Evolutionary conservation across 2,113 vertebrate genomes (phyloP).

Genomic region (Panthera tigris): DNA sequence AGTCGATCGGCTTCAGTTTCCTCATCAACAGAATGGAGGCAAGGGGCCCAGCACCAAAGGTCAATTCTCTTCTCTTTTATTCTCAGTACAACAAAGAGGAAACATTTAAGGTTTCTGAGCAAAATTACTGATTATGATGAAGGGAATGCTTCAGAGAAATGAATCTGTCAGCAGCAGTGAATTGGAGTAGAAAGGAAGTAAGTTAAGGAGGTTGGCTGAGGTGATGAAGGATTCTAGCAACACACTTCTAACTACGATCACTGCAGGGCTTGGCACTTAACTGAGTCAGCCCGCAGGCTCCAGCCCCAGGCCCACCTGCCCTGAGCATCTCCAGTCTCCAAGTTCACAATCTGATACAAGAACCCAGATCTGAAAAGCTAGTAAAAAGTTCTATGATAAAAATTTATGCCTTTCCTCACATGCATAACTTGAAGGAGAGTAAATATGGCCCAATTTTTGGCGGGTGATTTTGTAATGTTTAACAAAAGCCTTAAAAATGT

Average conservation of each 20-base stretch:
- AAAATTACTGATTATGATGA: background rate
- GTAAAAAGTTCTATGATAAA: background rate
- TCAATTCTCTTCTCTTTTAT: background rate
- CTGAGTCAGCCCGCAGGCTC: background rate
- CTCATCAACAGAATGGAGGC: background rate
- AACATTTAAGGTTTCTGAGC: background rate
- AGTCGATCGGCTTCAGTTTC: background rate
- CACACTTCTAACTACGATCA: background rate
- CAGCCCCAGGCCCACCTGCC: background rate
- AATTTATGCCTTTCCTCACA: background rate
- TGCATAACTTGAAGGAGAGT: background rate
- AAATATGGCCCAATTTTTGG: background rate
- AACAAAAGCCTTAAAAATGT: background rate
- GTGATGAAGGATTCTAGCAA: background rate
- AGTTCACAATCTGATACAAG: background rate
- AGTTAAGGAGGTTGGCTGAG: background rate
- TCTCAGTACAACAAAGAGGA: background rate
- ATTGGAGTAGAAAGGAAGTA: background rate
- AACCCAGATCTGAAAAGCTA: background rate
- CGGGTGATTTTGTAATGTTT: background rate
- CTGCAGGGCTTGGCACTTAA: background rate
- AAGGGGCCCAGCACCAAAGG: background rate
- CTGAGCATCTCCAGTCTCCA: too few relatives aligned
- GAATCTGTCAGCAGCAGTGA: background rate
- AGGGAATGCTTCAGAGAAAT: background rate